Evolutionary conservation across 2,888 invertebrate genomes (phyloP).

Genomic region (Morpho achilles): DNA sequence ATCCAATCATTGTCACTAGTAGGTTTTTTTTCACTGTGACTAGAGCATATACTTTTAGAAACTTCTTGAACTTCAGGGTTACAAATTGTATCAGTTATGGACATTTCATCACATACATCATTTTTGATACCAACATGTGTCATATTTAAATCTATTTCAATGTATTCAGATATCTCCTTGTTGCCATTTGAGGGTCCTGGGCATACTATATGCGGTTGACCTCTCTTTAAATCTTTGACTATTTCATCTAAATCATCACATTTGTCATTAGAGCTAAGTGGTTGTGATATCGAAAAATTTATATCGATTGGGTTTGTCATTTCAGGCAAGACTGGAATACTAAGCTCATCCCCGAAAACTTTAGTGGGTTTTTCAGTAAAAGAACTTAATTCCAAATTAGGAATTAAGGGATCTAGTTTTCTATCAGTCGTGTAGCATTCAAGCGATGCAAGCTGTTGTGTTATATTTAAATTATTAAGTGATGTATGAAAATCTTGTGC

Average conservation of each 20-base stretch:
- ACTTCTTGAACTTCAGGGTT: conserved; percentile 53
- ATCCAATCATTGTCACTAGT: conserved; percentile 42
- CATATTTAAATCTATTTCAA: conserved; percentile 59
- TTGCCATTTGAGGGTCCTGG: conserved; percentile 37
- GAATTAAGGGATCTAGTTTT: conserved; percentile 41
- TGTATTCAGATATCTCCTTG: conserved; percentile 50
- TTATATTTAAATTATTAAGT: conserved; percentile 44
- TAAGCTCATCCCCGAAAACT: conserved; percentile 51
- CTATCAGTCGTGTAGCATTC: conserved; percentile 43
- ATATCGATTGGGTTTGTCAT: conserved; percentile 51
- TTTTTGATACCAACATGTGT: conserved; percentile 42
- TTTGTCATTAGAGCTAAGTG: conserved; percentile 31
- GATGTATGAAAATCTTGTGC: conserved; percentile 40
- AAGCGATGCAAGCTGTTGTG: conserved; percentile 44
- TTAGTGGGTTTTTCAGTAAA: conserved; percentile 55
- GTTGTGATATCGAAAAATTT: conserved; percentile 54
- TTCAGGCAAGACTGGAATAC: conserved; percentile 41
- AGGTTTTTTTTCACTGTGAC: conserved; percentile 33
- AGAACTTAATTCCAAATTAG: conserved; percentile 53
- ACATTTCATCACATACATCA: conserved; percentile 56
- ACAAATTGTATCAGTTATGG: conserved; percentile 58
- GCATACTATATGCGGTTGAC: conserved; percentile 35
- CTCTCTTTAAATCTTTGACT: conserved; percentile 45
- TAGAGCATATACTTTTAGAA: conserved; percentile 34
- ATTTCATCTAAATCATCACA: conserved; percentile 62